Evolutionary conservation across 2,888 invertebrate species (phyloP).

Genomic region (Dendrolimus houi): DNA sequence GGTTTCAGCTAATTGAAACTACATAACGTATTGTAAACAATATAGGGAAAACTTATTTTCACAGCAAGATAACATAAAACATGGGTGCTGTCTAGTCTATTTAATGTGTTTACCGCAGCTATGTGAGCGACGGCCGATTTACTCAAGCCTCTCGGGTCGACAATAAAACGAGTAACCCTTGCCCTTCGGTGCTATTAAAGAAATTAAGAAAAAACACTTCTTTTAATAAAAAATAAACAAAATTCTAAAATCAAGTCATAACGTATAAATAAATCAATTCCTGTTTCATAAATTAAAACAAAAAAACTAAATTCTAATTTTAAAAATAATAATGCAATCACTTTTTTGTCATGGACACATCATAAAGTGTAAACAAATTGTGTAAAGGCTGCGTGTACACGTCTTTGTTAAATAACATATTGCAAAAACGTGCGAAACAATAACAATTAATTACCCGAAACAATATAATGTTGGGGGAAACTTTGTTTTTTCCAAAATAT

Average conservation of each 20-base stretch:
- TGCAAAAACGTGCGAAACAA: slow-evolving; percentile 35
- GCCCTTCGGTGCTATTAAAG: slow-evolving; percentile 67
- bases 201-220: slow-evolving; percentile 32
- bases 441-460: slow-evolving; percentile 64
- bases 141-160: slow-evolving; percentile 67
- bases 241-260: not conserved
- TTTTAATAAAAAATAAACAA: not conserved
- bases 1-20: too few relatives aligned
- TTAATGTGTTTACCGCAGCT: slow-evolving; percentile 55
- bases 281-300: slow-evolving; percentile 1
- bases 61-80: slow-evolving; percentile 39
- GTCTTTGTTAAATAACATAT: slow-evolving; percentile 4
- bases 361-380: slow-evolving; percentile 4
- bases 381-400: slow-evolving; percentile 14
- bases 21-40: not conserved
- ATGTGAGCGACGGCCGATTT: slow-evolving; percentile 60
- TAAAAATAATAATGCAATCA: too few relatives aligned
- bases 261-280: too few relatives aligned
- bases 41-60: slow-evolving; percentile 5
- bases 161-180: slow-evolving; percentile 68
- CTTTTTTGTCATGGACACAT: too few relatives aligned
- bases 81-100: slow-evolving; percentile 40
- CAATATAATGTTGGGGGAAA: slow-evolving; percentile 51
- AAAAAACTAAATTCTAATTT: too few relatives aligned
- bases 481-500: slow-evolving; percentile 72